Percentiles rank a stretch among this genome's conserved stretches.
phyloP scores from a whole-genome alignment of 2,888 invertebrate genomes.

The Gerris lacustris region DNA sequence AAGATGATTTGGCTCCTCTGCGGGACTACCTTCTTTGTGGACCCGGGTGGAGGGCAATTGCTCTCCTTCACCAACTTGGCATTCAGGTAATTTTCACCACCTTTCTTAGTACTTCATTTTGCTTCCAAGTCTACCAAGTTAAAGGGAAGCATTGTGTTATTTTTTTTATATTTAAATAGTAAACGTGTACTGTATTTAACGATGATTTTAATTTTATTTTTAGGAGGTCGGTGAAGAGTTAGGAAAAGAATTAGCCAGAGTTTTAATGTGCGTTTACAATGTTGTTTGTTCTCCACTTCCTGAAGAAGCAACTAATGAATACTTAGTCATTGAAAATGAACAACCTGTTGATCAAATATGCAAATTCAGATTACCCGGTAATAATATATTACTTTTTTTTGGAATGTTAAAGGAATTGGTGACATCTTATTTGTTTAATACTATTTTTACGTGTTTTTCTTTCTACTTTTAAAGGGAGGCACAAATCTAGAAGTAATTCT shows the following conservation, averaged over 20 bases:
- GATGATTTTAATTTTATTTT: not conserved
- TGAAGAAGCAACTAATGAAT: not conserved
- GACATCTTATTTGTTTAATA: too few relatives aligned
- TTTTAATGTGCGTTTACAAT: not conserved
- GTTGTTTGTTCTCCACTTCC: not conserved
- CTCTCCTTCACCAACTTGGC: slow-evolving; percentile 46
- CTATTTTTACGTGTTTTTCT: not conserved
- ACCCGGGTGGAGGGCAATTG: slow-evolving; percentile 50
- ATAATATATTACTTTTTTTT: not conserved
- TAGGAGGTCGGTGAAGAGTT: not conserved
- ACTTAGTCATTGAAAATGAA: not conserved
- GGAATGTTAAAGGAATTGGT: too few relatives aligned
- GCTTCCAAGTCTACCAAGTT: too few relatives aligned
- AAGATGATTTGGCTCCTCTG: slow-evolving; percentile 39
- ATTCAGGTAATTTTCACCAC: slow-evolving; percentile 39
- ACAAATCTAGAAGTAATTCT: not conserved
- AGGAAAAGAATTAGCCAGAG: not conserved
- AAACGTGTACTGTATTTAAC: too few relatives aligned
- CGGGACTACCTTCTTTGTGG: slow-evolving; percentile 46
- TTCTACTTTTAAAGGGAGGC: not conserved
- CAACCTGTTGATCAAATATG: not conserved
- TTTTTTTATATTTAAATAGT: not conserved
- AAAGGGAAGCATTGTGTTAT: not conserved
- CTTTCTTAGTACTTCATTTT: too few relatives aligned
- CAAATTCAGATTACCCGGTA: not conserved